Evolutionary conservation across 1,140 invertebrate genomes (phyloP), one percentile per base, ranked within the genome.

Genomic region (Cryptotermes secundus): DNA sequence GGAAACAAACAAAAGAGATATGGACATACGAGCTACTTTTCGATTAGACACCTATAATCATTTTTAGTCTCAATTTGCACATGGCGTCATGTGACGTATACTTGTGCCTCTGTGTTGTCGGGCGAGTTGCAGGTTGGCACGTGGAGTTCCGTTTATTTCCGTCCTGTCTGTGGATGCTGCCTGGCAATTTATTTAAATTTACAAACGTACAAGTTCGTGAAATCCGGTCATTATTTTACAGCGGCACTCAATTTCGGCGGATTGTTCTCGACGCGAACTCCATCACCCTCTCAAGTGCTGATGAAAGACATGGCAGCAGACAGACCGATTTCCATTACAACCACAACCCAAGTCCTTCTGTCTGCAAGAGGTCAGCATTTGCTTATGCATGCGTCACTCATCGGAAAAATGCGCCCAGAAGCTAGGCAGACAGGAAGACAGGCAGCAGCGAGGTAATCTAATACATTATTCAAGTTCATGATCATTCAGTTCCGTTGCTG

Each of bases 361-460:
- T 59, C 53, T 26, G 53, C 53, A 59, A n/a, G 53, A 7, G 59
- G 59, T 72, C 59, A 72, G 59, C 59, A 31, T 31, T 72, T 72
- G 59, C 59, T 72, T 72, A 72, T 72, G 59, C 59, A 72, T 31
- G 59, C 59, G 59, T 72, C 59, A 72, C 59, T 72, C 59, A 72
- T 72, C n/a, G 59, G 9, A 31, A 72, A 72, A 49, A 49, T 49
- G 45, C 22, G 45, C 19, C 53, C 26, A 72, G 59, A 31, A 6
- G 6, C 26, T 59, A 65, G 59, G 31, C 59, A 72, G 45, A 49
- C 45, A 49, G 45, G 19, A n/a, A n/a, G n/a, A n/a, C n/a, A n/a
- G n/a, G n/a, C n/a, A n/a, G n/a, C 45, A 14, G 16, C 9, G 59
- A 31, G 59, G 16, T 31, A 31, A 72, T 72, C 59, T 31, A 31